Percentiles rank a stretch among this genome's conserved stretches.
phyloP scores from a whole-genome alignment of 2,797 vertebrate species.

The Eulemur albifrons region DNA sequence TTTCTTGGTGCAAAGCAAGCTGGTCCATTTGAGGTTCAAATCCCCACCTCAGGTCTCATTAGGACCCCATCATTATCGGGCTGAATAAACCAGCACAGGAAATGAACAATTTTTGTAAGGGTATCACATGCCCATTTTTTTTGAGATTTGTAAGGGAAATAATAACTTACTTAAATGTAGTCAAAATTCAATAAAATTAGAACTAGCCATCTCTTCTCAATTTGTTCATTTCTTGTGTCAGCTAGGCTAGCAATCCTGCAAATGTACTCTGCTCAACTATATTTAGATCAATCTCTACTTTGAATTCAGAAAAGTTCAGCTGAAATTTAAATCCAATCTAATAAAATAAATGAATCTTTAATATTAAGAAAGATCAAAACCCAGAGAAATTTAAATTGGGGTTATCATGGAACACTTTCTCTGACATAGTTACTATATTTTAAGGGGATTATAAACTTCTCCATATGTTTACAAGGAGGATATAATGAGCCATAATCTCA shows the following conservation, averaged over 20 bases:
- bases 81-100: neutral
- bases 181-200: conserved; percentile 24
- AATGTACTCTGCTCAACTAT: neutral
- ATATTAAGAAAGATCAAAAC: conserved; percentile 69
- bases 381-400: conserved; percentile 72
- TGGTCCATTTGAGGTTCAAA: conserved; percentile 23
- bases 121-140: neutral
- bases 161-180: conserved; percentile 41
- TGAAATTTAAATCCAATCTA: conserved; percentile 65
- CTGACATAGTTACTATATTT: conserved; percentile 65
- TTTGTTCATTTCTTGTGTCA: conserved; percentile 20
- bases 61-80: neutral
- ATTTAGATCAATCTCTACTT: conserved; percentile 49
- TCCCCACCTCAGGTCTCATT: neutral
- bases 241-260: neutral
- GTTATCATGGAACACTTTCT: conserved; percentile 74
- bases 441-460: conserved; percentile 69
- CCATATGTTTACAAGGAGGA: conserved; percentile 69
- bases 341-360: conserved; percentile 61
- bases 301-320: conserved; percentile 56
- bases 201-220: neutral
- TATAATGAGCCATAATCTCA: conserved; percentile 67
- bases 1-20: conserved; percentile 26
- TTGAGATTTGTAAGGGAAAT: conserved; percentile 24
- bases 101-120: neutral